Percentiles rank a stretch among this genome's conserved stretches.
phyloP scores from a whole-genome alignment of 2,888 invertebrate genomes.

The Oligia strigilis region DNA sequence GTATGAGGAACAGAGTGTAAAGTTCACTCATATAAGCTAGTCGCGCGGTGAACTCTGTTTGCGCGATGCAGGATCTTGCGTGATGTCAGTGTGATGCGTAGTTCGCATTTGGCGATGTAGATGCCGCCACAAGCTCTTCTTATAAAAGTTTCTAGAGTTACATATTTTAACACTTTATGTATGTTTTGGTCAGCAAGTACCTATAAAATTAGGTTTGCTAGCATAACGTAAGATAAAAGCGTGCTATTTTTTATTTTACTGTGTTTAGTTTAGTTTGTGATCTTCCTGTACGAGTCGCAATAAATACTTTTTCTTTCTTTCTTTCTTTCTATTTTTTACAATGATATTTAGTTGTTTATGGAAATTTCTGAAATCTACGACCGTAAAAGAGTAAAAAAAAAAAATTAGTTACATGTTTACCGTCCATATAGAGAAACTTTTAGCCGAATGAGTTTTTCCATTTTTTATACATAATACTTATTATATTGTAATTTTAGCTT shows the following conservation, averaged over 20 bases:
- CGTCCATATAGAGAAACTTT: not conserved
- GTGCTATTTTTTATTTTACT: not conserved
- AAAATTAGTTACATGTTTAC: no score
- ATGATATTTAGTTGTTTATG: no score
- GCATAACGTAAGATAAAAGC: not conserved
- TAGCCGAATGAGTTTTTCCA: not conserved
- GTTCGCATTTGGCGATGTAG: not conserved
- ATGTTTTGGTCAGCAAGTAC: not conserved
- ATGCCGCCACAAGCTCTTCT: not conserved
- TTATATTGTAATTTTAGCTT: not conserved
- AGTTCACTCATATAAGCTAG: not conserved
- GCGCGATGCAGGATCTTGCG: not conserved
- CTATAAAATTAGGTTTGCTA: not conserved
- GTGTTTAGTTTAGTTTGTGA: no score
- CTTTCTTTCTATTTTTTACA: no score
- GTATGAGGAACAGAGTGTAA: not conserved
- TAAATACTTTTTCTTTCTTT: no score
- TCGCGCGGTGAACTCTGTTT: not conserved
- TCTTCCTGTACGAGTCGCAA: no score
- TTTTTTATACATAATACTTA: no score
- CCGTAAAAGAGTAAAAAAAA: no score
- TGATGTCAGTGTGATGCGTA: not conserved
- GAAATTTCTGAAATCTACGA: no score
- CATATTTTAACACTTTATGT: not conserved
- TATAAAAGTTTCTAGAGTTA: not conserved